Evolutionary conservation across 2,797 vertebrate genomes (phyloP).

Genomic region (Poecilia velifera): DNA sequence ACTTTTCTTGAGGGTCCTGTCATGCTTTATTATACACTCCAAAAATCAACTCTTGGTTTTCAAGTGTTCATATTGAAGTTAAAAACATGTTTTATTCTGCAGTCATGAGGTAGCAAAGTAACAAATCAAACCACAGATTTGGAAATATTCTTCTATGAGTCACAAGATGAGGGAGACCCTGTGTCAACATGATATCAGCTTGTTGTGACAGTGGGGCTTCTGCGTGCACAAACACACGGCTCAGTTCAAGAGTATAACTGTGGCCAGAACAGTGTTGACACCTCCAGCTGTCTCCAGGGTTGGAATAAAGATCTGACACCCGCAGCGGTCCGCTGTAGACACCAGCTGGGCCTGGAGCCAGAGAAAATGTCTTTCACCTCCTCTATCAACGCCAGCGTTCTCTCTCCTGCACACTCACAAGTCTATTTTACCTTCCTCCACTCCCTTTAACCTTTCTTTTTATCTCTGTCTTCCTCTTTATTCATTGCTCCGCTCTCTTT

Average conservation of each 20-base stretch:
- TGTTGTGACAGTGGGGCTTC: slow-evolving; percentile 78
- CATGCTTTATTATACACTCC: slow-evolving; percentile 69
- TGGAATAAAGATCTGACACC: slow-evolving; percentile 82
- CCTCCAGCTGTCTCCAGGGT: slow-evolving; percentile 83
- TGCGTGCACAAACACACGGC: slow-evolving; percentile 74
- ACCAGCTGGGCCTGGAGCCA: slow-evolving; percentile 80
- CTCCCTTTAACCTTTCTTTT: slow-evolving; percentile 35
- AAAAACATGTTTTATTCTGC: slow-evolving; percentile 15
- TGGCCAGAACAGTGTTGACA: slow-evolving; percentile 78
- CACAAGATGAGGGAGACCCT: slow-evolving; percentile 29
- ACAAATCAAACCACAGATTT: slow-evolving; percentile 24
- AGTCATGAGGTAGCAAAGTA: slow-evolving; percentile 8
- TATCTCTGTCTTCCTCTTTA: slow-evolving; percentile 42
- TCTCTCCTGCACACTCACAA: slow-evolving; percentile 42
- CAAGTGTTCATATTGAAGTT: slow-evolving; percentile 38
- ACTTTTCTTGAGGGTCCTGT: slow-evolving; percentile 69
- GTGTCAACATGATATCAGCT: slow-evolving; percentile 66
- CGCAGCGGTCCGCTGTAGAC: slow-evolving; percentile 68
- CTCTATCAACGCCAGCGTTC: slow-evolving; percentile 63
- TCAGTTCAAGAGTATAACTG: slow-evolving; percentile 72
- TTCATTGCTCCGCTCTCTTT: slow-evolving; percentile 28
- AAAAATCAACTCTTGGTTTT: slow-evolving; percentile 58
- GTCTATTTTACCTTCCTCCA: slow-evolving; percentile 46
- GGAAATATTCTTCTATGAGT: slow-evolving; percentile 18
- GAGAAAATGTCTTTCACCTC: slow-evolving; percentile 73